These are phyloP conservation scores for Laterallus jamaicensis DNA, from an alignment of 2,113 vertebrate genomes.

Conservation along the genomic window DNA sequence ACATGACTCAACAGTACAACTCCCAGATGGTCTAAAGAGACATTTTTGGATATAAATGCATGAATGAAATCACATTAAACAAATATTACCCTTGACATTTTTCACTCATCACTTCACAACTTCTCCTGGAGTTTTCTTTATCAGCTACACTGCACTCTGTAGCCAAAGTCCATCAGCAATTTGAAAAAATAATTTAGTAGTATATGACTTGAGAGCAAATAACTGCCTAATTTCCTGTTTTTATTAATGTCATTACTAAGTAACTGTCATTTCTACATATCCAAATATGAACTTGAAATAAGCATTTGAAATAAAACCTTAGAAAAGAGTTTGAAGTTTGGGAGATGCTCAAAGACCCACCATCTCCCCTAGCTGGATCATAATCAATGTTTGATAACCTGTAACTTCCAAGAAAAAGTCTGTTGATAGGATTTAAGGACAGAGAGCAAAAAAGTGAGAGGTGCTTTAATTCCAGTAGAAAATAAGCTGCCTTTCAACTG, in stretches of 20 bases:
- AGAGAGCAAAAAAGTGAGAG: neutral
- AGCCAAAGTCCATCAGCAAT: neutral
- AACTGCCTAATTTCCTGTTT: neutral
- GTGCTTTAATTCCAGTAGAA: neutral
- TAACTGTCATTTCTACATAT: neutral
- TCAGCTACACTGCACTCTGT: neutral
- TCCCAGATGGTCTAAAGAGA: slow-evolving; percentile 18
- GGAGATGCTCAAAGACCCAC: neutral
- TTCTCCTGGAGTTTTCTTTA: slow-evolving; percentile 41
- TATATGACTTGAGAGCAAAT: neutral
- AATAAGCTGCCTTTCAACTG: neutral
- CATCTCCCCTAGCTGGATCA: neutral
- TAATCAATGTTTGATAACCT: neutral
- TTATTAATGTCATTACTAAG: neutral
- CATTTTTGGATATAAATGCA: slow-evolving; percentile 17
- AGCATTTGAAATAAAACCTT: neutral
- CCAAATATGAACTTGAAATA: neutral
- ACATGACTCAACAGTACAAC: slow-evolving; percentile 38
- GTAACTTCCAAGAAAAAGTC: neutral
- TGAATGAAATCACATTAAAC: slow-evolving; percentile 48
- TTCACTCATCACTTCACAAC: slow-evolving; percentile 14
- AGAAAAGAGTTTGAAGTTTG: neutral
- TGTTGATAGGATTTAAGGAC: neutral
- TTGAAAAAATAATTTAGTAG: neutral
- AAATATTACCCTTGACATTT: slow-evolving; percentile 37